These are phyloP conservation scores for Esperia sulphurella DNA, from an alignment of 2,888 invertebrate genomes.

Conservation along the genomic window DNA sequence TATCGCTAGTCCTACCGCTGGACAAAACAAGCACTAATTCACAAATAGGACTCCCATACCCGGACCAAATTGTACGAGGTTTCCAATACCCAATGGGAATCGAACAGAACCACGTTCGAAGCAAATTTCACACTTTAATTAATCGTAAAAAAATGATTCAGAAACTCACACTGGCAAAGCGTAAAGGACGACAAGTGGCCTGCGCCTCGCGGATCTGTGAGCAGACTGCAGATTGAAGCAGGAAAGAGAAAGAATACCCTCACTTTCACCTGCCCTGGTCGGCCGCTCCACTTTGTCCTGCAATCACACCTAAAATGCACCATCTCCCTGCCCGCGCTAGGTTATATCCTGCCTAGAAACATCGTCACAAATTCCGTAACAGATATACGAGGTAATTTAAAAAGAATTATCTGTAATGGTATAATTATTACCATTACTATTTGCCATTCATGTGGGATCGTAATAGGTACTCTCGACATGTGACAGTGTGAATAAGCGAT, in stretches of 20 bases:
- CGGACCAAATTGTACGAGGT: too few species aligned
- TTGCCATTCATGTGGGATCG: constrained; percentile 63
- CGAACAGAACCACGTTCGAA: too few species aligned
- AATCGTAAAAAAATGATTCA: constrained; percentile 19
- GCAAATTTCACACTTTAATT: too few species aligned
- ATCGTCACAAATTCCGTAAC: constrained; percentile 58
- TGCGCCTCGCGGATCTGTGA: constrained; percentile 30
- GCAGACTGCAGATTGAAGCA: constrained; percentile 25
- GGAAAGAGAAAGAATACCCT: constrained; percentile 53
- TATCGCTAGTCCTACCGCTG: too few species aligned
- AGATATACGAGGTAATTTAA: constrained; percentile 46
- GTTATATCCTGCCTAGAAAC: constrained; percentile 49
- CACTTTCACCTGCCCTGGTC: constrained; percentile 57
- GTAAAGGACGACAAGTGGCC: constrained; percentile 26
- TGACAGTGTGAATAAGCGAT: constrained; percentile 7
- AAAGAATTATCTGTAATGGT: constrained; percentile 57
- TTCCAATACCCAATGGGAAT: too few species aligned
- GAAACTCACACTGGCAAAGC: constrained; percentile 21
- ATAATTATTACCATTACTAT: constrained; percentile 48
- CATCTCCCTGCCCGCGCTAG: constrained; percentile 42
- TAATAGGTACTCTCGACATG: constrained; percentile 40
- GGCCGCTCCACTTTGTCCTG: constrained; percentile 60
- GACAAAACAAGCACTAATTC: too few species aligned
- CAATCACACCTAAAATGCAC: constrained; percentile 33
- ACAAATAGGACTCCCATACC: too few species aligned